These are phyloP conservation scores for Acanthiza pusilla DNA, from an alignment of 2,797 vertebrate genomes.

Conservation along the genomic window DNA sequence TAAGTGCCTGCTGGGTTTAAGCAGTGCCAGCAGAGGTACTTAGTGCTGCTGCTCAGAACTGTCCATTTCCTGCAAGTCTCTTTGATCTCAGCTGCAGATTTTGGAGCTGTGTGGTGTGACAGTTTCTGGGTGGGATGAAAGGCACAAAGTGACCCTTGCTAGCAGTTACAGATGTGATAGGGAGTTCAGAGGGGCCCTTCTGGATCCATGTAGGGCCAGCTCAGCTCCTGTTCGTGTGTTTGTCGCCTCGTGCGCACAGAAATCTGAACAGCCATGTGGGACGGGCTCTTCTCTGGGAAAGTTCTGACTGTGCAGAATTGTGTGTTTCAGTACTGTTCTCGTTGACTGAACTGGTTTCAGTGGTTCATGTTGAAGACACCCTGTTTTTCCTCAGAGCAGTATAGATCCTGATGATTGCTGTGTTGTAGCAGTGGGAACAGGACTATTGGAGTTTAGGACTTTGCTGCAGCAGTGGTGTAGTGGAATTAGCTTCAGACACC, in stretches of 20 bases:
- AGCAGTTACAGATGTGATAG: neutral
- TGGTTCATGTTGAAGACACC: neutral
- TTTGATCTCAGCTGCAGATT: neutral
- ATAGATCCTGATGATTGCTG: neutral
- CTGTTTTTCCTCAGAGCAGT: neutral
- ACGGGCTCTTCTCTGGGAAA: neutral
- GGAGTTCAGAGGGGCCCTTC: neutral
- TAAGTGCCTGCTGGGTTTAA: neutral
- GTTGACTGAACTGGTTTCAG: neutral
- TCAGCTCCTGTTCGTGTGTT: neutral
- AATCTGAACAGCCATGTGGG: neutral
- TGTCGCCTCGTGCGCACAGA: fast-evolving
- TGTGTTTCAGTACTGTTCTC: neutral
- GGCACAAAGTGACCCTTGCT: neutral
- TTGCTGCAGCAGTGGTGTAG: neutral
- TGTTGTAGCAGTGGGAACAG: fast-evolving
- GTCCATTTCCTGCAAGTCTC: neutral
- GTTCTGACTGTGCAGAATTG: fast-evolving
- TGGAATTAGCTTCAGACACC: neutral
- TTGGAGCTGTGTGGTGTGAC: neutral
- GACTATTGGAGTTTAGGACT: neutral
- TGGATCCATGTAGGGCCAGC: fast-evolving
- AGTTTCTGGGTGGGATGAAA: neutral
- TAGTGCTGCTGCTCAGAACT: neutral
- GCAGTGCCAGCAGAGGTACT: neutral